Conservation (phyloP, 2,113 vertebrate genomes). For the Neopipo cinnamomea region DNA sequence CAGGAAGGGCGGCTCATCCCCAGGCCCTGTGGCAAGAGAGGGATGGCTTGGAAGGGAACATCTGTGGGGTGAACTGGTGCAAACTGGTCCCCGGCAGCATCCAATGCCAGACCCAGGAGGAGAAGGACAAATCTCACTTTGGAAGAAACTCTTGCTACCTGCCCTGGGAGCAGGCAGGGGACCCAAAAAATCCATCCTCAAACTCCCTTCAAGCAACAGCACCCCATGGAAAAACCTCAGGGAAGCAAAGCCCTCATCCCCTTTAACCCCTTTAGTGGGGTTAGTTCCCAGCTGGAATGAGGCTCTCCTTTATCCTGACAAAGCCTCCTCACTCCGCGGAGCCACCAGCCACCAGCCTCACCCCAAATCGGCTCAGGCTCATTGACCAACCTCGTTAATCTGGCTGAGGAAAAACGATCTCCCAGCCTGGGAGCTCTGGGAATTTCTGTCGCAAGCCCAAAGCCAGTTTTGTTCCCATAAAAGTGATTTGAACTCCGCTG, state of each 20-base stretch:
- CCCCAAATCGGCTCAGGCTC: background rate
- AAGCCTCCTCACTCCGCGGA: background rate
- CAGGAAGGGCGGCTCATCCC: background rate
- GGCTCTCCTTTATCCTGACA: background rate
- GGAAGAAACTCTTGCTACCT: background rate
- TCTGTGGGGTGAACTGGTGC: background rate
- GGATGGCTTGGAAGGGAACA: background rate
- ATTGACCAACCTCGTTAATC: background rate
- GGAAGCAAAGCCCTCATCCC: background rate
- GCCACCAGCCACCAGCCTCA: background rate
- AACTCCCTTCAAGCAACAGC: background rate
- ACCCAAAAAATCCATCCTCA: background rate
- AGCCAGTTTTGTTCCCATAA: background rate
- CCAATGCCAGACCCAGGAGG: fast-evolving
- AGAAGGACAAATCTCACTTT: background rate
- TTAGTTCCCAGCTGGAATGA: background rate
- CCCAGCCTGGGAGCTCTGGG: background rate
- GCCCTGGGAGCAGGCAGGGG: background rate
- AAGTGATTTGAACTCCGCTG: background rate
- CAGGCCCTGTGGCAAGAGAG: background rate
- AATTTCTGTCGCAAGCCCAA: background rate
- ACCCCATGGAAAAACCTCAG: background rate
- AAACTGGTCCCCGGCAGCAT: background rate
- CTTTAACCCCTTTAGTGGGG: background rate
- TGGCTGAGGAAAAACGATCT: background rate